phyloP scores from a whole-genome alignment of 2,888 invertebrate species.

The Nowickia ferox region DNA sequence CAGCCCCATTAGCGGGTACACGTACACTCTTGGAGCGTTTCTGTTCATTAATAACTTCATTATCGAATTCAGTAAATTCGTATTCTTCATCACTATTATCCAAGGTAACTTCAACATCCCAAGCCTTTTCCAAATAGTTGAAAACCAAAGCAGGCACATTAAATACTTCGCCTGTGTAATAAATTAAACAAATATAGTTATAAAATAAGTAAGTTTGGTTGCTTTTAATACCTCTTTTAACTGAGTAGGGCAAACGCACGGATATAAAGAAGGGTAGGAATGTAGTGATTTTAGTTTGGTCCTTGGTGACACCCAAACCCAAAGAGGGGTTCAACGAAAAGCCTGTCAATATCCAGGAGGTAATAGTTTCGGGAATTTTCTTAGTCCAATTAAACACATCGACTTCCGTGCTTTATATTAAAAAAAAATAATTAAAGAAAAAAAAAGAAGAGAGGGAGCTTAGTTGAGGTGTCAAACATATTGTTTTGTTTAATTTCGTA shows the following conservation, averaged over 20 bases:
- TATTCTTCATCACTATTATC: constrained; percentile 90
- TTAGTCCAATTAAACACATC: constrained; percentile 79
- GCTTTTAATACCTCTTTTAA: constrained; percentile 86
- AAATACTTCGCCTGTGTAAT: constrained; percentile 88
- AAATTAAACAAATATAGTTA: no score
- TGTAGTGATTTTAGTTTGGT: constrained; percentile 87
- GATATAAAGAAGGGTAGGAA: constrained; percentile 93
- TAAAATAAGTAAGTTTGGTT: not conserved
- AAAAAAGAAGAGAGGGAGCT: no score
- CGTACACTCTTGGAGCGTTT: constrained; percentile 88
- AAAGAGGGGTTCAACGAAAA: constrained; percentile 89
- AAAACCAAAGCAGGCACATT: constrained; percentile 93
- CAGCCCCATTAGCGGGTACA: constrained; percentile 88
- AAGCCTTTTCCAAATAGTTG: constrained; percentile 91
- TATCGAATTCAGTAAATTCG: constrained; percentile 93
- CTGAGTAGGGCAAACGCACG: constrained; percentile 92
- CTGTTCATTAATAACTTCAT: constrained; percentile 93
- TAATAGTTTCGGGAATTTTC: constrained; percentile 90
- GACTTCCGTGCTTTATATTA: constrained; percentile 71
- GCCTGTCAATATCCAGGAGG: constrained; percentile 91
- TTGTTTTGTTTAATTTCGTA: no score
- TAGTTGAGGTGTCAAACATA: no score
- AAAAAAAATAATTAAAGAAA: not conserved
- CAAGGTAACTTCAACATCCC: constrained; percentile 91
- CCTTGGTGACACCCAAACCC: constrained; percentile 90